Percentiles rank a stretch among this genome's conserved stretches.
Evolutionary conservation across 2,888 invertebrate genomes (phyloP).

Genomic region (Cheilosia impressa): DNA sequence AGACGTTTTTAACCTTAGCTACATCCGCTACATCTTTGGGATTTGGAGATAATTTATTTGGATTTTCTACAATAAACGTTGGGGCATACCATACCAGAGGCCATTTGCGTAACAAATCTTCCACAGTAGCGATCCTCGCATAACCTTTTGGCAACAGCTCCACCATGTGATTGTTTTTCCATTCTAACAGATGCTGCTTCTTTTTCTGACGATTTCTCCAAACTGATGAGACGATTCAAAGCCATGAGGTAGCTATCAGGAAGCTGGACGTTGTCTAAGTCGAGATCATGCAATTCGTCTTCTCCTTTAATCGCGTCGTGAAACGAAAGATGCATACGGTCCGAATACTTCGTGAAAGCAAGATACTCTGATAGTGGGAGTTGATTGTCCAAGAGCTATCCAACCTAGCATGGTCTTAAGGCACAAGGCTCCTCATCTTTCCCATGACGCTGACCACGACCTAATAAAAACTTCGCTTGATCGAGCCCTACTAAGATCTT

Average conservation of each 20-base stretch:
- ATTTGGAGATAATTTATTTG: constrained; percentile 45
- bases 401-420: constrained; percentile 35
- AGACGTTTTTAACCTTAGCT: constrained; percentile 30
- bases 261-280: constrained; percentile 3
- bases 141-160: no score
- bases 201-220: no score
- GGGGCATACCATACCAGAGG: constrained; percentile 76
- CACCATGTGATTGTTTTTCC: no score
- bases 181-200: no score
- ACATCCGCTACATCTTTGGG: constrained; percentile 56
- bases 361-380: not conserved
- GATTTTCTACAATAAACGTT: constrained; percentile 64
- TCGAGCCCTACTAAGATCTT: constrained; percentile 19
- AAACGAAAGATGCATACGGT: constrained; percentile 9
- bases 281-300: constrained; percentile 29
- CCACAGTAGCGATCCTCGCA: constrained; percentile 33
- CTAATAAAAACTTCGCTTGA: constrained; percentile 23
- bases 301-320: constrained; percentile 29
- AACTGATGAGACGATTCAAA: no score
- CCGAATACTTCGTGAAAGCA: constrained; percentile 11
- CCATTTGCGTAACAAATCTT: constrained; percentile 25
- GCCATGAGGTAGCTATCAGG: no score
- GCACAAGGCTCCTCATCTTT: constrained; percentile 38
- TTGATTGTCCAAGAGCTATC: constrained; percentile 18
- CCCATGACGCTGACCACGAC: constrained; percentile 11